Conservation (phyloP, 2,797 vertebrate species). For the Varecia variegata region DNA sequence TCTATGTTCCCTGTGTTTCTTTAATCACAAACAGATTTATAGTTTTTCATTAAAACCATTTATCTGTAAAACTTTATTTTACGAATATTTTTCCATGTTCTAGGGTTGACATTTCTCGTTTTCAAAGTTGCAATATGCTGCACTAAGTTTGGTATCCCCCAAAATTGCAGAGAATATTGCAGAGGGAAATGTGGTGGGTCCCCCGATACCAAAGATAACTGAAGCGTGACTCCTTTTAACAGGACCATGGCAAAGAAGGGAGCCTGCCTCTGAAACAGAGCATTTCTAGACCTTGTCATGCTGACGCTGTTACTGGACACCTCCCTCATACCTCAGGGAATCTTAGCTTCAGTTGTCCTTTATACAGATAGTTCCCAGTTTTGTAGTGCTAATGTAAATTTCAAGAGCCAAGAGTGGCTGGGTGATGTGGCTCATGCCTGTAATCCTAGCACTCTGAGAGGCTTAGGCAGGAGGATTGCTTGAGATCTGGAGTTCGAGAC, state of each 20-base stretch:
- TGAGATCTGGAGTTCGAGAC: no score
- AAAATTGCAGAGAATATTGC: neutral
- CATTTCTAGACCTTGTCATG: neutral
- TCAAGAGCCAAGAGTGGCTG: neutral
- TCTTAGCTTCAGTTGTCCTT: neutral
- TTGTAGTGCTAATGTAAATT: neutral
- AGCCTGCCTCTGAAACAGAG: neutral
- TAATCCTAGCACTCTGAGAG: no score
- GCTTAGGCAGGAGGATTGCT: no score
- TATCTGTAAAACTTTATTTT: conserved; percentile 1
- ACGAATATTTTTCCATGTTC: neutral
- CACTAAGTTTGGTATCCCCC: neutral
- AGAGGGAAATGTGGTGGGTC: neutral
- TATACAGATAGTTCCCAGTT: neutral
- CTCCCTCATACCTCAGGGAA: neutral
- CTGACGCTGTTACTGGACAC: neutral
- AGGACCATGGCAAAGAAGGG: neutral
- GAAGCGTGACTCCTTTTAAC: neutral
- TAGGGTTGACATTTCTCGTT: neutral
- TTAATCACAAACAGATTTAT: neutral
- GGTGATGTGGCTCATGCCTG: no score
- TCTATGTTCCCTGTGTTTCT: neutral
- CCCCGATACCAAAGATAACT: neutral
- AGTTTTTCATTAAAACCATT: neutral
- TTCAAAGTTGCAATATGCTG: neutral